Evolutionary conservation across 2,888 invertebrate species (phyloP).

Genomic region (Nomada hirtipes): DNA sequence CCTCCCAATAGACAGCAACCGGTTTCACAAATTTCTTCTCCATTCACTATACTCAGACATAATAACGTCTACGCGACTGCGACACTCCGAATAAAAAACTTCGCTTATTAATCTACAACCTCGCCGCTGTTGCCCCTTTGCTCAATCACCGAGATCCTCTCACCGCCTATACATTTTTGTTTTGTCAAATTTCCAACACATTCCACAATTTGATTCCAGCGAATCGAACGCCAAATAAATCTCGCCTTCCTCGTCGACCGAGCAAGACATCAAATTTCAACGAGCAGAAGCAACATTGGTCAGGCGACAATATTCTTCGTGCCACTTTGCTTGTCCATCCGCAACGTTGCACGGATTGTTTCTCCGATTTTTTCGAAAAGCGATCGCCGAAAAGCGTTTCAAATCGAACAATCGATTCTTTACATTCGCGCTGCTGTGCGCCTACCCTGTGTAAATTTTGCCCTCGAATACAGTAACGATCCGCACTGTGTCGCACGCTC

Average conservation of each 20-base stretch:
- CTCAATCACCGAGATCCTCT: not conserved
- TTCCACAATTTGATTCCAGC: too few relatives aligned
- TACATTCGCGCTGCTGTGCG: constrained; percentile 19
- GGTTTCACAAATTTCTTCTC: constrained; percentile 11
- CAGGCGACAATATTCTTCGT: constrained; percentile 3
- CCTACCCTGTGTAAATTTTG: constrained; percentile 37
- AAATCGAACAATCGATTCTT: constrained; percentile 21
- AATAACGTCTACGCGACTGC: constrained; percentile 45
- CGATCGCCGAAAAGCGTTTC: not conserved
- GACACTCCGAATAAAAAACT: constrained; percentile 50
- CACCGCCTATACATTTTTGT: too few relatives aligned
- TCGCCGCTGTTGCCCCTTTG: not conserved
- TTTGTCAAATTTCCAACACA: too few relatives aligned
- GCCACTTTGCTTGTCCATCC: constrained; percentile 41
- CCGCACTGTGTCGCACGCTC: too few relatives aligned
- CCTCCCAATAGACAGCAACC: constrained; percentile 51
- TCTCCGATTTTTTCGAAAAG: constrained; percentile 39
- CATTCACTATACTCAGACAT: constrained; percentile 38
- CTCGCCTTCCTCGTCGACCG: not conserved
- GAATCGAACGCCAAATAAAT: not conserved
- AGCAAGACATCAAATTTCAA: not conserved
- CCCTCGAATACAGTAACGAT: too few relatives aligned
- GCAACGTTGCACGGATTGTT: constrained; percentile 50
- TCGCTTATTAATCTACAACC: constrained; percentile 8
- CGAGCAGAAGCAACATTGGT: not conserved